Base-by-base conservation (phyloP, 2,888 invertebrate genomes). In the Eristalis arbustorum region DNA sequence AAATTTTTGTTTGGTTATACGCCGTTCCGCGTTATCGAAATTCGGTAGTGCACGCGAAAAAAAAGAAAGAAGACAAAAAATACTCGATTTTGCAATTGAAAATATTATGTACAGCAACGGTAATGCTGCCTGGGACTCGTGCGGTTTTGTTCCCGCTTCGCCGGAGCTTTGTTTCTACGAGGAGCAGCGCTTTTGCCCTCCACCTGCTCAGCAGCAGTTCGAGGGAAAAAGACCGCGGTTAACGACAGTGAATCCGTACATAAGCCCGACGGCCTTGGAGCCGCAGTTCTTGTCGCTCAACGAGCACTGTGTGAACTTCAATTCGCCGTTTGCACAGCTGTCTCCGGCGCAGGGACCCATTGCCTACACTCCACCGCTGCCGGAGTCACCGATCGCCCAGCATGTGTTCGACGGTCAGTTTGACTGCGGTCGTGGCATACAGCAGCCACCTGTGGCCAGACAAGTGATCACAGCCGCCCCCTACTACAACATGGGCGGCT, bases 251-350 rank as follows among this genome's bases (percentile, higher is more conserved):
- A 82, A 56, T 71, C 5, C 28, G 5, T 80, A 68, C 68, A 56
- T 63, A 11, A 67, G 42, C 59, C 40, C 73, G 42, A 37, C 37
- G 37, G 37, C 37, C 11, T 2, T 49, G 49, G 49, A 49, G 0
- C 49, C 87, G 3, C 78, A 75, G n/a, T 78, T 42, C 75, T 34
- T 85, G 63, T 25, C 82, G 57, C 72, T 64, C 14, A 88, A 71
- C 68, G 89, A 88, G 67, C 77, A 88, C 37, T 88, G 88, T 87
- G 88, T 88, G 37, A 87, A 89, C 77, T 88, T 89, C 22, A 88
- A 85, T 69, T 73, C 84, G 42, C 79, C 85, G 2, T 73, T 62
- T 28, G 31, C 67, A 6, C 49, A 49, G 25, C 79, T 82, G 84
- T 73, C 61, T 62, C 87, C 8, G 40, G 49, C 18, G 0, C 85